Evolutionary conservation across 2,888 invertebrate species (phyloP), one percentile per base, ranked within the genome.

Genomic region (Tetragonisca angustula): DNA sequence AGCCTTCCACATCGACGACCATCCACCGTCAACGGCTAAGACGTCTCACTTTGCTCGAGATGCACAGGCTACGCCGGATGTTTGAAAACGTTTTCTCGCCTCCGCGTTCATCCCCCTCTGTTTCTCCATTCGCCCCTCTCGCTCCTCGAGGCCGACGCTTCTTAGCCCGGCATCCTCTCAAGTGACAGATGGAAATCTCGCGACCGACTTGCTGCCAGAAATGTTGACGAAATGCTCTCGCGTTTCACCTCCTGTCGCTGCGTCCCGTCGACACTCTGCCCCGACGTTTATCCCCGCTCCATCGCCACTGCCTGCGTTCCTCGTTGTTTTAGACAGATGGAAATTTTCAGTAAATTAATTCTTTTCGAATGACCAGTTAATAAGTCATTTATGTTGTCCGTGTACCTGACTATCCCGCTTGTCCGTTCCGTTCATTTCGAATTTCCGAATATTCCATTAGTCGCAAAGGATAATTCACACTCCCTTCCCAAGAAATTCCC

Each of bases 21-120:
- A 89, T 88, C 82, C 81, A 70, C 79, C 86, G 84, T 86, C 88
- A 81, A 84, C 88, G 88, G 84, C 81, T 86, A 84, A 87, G 86
- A 86, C 88, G 80, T 87, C 86, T 88, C 90, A 89, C 90, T 91
- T 91, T 86, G 87, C 89, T 88, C 87, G 87, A 88, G 90, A 85
- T 85, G 85, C 85, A 79, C 13, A 64, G 81, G 73, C 81, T 87
- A 71, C 87, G 78, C 65, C 77, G 86, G 82, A 86, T 89, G 86
- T 86, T 88, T 79, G 84, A 81, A 88, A 87, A 89, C 89, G 86
- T 81, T 88, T 89, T 81, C 87, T 81, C 86, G 73, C 74, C 76
- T 74, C 52, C 74, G 36, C 49, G 64, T 65, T 62, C 72, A 24
- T 24, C n/a, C 49, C 43, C n/a, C n/a, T 67, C 67, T 24, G 0